Evolutionary conservation across 2,797 vertebrate species (phyloP).

Genomic region (Hirundo rustica): DNA sequence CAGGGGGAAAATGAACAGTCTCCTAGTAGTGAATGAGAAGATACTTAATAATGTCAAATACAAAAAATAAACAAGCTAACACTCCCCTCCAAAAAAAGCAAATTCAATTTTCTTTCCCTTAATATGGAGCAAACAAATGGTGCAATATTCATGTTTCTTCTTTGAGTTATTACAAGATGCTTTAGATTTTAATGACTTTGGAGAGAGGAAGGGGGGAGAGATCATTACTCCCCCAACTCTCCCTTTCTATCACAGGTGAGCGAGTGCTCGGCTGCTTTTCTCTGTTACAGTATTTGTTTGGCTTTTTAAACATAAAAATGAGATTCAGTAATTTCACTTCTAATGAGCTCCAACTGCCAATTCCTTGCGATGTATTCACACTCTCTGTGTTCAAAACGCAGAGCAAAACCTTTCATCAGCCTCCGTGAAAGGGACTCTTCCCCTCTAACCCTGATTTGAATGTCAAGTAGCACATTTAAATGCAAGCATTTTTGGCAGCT

Average conservation of each 20-base stretch:
- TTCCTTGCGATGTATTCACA: slow-evolving; percentile 19
- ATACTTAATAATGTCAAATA: background rate
- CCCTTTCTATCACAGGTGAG: slow-evolving; percentile 25
- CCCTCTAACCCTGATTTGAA: slow-evolving; percentile 56
- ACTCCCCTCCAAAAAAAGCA: rapidly evolving
- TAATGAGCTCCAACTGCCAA: slow-evolving; percentile 47
- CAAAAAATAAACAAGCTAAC: background rate
- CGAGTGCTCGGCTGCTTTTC: background rate
- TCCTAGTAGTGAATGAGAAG: background rate
- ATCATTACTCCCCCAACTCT: background rate
- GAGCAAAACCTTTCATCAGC: slow-evolving; percentile 50
- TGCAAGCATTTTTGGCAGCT: slow-evolving; percentile 50
- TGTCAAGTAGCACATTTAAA: slow-evolving; percentile 63
- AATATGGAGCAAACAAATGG: background rate
- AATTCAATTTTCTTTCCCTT: background rate
- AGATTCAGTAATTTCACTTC: slow-evolving; percentile 19
- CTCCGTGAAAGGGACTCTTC: slow-evolving; percentile 9
- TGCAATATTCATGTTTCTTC: background rate
- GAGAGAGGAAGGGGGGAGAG: background rate
- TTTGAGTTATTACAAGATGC: background rate
- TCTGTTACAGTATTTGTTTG: background rate
- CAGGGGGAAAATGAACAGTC: background rate
- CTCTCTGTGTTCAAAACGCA: background rate
- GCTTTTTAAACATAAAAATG: slow-evolving; percentile 12
- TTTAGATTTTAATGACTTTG: slow-evolving; percentile 9